Conservation (phyloP, 2,888 invertebrate species). For the Dysmachus trigonus region DNA sequence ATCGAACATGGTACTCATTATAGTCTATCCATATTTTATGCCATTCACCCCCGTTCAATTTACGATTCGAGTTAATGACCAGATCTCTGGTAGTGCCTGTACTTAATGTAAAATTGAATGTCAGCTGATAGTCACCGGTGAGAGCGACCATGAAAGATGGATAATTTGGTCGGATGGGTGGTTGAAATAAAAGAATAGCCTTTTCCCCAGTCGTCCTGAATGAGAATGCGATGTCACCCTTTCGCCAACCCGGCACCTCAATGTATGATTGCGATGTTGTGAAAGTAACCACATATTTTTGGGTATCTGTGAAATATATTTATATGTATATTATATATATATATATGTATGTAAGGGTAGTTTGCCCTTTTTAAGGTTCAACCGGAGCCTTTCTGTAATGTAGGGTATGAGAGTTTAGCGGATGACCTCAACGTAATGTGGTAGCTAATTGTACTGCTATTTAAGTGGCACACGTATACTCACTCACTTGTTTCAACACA, state of each 20-base stretch:
- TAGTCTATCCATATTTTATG: slow-evolving; percentile 96
- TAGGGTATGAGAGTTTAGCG: slow-evolving; percentile 24
- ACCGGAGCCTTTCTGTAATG: too few species aligned
- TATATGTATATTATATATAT: background rate
- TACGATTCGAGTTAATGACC: slow-evolving; percentile 82
- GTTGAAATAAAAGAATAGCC: slow-evolving; percentile 89
- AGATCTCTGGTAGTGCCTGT: slow-evolving; percentile 83
- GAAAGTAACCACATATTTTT: slow-evolving; percentile 92
- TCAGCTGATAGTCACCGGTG: slow-evolving; percentile 85
- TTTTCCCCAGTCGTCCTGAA: slow-evolving; percentile 91
- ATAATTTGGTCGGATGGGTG: slow-evolving; percentile 86
- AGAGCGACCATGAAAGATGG: slow-evolving; percentile 92
- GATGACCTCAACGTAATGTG: slow-evolving; percentile 19
- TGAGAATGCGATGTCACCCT: slow-evolving; percentile 91
- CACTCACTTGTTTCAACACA: slow-evolving; percentile 93
- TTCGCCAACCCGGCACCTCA: slow-evolving; percentile 92
- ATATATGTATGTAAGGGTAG: background rate
- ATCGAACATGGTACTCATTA: slow-evolving; percentile 90
- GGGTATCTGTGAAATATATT: slow-evolving; percentile 74
- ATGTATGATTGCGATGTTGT: slow-evolving; percentile 92
- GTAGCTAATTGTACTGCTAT: slow-evolving; percentile 2
- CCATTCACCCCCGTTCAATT: slow-evolving; percentile 93
- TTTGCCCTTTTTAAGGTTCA: background rate
- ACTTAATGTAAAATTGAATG: slow-evolving; percentile 89
- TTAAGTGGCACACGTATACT: slow-evolving; percentile 12